A percentile compares a stretch with the other conserved stretches of the same genome.
phyloP scores from a whole-genome alignment of 1,140 invertebrate species.

The Dendrolimus kikuchii region DNA sequence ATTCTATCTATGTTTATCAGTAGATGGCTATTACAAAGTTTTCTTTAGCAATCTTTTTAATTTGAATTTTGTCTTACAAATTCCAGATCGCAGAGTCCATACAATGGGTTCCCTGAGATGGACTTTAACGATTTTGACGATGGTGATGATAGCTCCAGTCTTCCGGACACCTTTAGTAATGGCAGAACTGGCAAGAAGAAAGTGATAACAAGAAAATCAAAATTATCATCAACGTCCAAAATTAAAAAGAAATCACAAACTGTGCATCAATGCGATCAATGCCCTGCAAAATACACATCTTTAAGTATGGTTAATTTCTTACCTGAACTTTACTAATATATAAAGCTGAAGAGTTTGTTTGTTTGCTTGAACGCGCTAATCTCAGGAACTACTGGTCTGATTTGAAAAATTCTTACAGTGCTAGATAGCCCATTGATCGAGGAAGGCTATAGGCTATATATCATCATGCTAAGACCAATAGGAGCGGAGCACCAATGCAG shows the following conservation, averaged over 20 bases:
- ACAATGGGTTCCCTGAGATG: conserved; percentile 28
- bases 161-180: conserved; percentile 27
- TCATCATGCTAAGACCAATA: too few relatives aligned
- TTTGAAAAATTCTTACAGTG: too few relatives aligned
- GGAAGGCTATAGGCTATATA: too few relatives aligned
- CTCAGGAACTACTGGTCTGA: too few relatives aligned
- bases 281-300: conserved; percentile 52
- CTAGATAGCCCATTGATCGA: too few relatives aligned
- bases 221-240: conserved; percentile 11
- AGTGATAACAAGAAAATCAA: conserved; percentile 22
- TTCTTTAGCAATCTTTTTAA: background rate
- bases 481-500: too few relatives aligned
- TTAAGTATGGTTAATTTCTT: conserved; percentile 26
- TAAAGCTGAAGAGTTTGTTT: too few relatives aligned
- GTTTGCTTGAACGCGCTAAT: too few relatives aligned
- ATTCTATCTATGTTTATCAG: too few relatives aligned
- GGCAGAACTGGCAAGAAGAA: conserved; percentile 25
- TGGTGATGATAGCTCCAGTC: conserved; percentile 34
- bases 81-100: conserved; percentile 39
- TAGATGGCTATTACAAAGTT: too few relatives aligned
- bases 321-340: too few relatives aligned
- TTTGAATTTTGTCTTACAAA: background rate
- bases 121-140: conserved; percentile 34
- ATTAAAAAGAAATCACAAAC: conserved; percentile 35
- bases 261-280: conserved; percentile 52